Evolutionary conservation across 2,113 vertebrate species (phyloP).

Genomic region (Panthera leo): DNA sequence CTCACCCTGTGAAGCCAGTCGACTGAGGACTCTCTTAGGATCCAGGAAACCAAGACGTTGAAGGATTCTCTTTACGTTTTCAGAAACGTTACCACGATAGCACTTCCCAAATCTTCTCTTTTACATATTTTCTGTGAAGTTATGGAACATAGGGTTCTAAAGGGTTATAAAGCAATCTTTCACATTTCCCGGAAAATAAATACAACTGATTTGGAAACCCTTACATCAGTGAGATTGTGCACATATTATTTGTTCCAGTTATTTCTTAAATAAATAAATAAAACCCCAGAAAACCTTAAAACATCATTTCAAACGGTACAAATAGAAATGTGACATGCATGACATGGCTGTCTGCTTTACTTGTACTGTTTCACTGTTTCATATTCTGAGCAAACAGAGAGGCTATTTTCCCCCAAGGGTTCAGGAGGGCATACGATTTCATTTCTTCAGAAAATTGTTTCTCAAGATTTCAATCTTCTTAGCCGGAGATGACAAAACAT

Average conservation of each 20-base stretch:
- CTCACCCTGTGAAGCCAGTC: not conserved
- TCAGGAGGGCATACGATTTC: conserved; percentile 97
- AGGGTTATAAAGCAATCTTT: conserved; percentile 80
- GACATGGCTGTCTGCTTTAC: conserved; percentile 94
- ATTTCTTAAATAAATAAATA: conserved; percentile 86
- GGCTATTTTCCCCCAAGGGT: conserved; percentile 96
- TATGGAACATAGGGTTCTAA: conserved; percentile 69
- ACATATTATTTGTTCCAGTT: conserved; percentile 84
- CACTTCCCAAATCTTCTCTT: conserved; percentile 18
- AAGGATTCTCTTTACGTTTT: not conserved
- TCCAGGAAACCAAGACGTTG: not conserved
- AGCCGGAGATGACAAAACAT: conserved; percentile 98
- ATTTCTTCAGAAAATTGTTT: conserved; percentile 99
- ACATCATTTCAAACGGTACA: conserved; percentile 81
- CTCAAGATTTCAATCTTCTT: conserved; percentile 99
- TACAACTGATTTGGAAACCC: conserved; percentile 81
- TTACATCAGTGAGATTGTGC: conserved; percentile 80
- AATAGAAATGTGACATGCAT: conserved; percentile 89
- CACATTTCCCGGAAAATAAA: conserved; percentile 79
- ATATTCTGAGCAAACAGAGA: conserved; percentile 93
- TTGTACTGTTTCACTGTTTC: conserved; percentile 94
- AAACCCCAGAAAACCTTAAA: conserved; percentile 83
- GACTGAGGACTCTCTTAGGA: not conserved
- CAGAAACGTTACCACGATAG: not conserved
- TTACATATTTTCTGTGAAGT: conserved; percentile 60